Evolutionary conservation across 2,888 invertebrate genomes (phyloP).

Genomic region (Sphaerophoria taeniata): DNA sequence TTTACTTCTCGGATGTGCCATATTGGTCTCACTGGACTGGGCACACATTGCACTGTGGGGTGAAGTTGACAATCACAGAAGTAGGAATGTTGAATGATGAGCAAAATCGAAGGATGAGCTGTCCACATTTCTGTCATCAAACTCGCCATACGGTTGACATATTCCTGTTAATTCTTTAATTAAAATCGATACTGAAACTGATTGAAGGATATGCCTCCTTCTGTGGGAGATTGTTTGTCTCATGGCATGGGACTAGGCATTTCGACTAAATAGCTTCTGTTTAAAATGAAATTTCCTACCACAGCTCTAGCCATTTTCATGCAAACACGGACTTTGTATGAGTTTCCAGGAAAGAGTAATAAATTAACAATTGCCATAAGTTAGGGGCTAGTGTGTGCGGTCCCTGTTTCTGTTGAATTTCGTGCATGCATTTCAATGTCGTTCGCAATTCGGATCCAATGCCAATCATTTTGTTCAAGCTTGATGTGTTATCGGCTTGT

Average conservation of each 20-base stretch:
- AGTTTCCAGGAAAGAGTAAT: conserved; percentile 61
- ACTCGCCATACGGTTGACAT: conserved; percentile 75
- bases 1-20: conserved; percentile 25
- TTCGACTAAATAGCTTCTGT: conserved; percentile 74
- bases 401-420: conserved; percentile 1
- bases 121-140: conserved; percentile 71
- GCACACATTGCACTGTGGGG: not conserved
- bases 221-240: conserved; percentile 23
- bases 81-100: conserved; percentile 57
- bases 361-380: conserved; percentile 73
- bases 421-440: conserved; percentile 18
- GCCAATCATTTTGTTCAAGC: conserved; percentile 63
- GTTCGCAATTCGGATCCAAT: conserved; percentile 57
- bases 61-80: conserved; percentile 5
- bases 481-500: conserved; percentile 32
- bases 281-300: conserved; percentile 70
- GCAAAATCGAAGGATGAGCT: conserved; percentile 18
- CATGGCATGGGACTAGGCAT: conserved; percentile 41
- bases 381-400: conserved; percentile 43
- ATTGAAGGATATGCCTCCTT: conserved; percentile 71
- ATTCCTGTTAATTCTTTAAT: conserved; percentile 76
- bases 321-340: conserved; percentile 32
- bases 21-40: conserved; percentile 16
- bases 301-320: not conserved
- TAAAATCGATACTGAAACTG: conserved; percentile 76